Evolutionary conservation across 2,113 vertebrate genomes (phyloP), one percentile per base, ranked within the genome.

Genomic region (Muscicapa adusta): DNA sequence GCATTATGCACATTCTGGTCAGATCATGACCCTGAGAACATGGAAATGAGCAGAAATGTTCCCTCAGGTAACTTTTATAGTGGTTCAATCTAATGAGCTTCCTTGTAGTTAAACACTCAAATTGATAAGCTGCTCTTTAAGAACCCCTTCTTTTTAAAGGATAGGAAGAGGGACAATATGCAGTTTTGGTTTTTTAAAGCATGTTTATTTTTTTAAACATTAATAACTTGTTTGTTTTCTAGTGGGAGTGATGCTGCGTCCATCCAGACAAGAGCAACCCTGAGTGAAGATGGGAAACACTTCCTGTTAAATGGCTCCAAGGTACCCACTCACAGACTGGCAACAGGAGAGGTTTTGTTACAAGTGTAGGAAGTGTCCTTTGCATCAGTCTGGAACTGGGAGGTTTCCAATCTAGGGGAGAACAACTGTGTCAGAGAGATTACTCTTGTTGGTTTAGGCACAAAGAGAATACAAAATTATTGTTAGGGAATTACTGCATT

Each of bases 161-260:
- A 40, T 65, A 25, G 17, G n/a, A 60, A 56, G 45, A 79, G 38
- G 40, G 9, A 31, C 12, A 68, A 50, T 11, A 17, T 36, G 36
- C 14, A 45, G 9, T 5, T 63, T 65, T 31, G 26, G 1, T 6
- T 65, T 91, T 87, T 77, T 26, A 47, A 61, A 66, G 16, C 8
- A 1, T 12, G 7, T 63, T 73, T 81, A 9, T 56, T 47, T 72
- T 15, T 70, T 78, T 42, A 70, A 66, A 51, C 17, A 3, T 71
- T 34, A 31, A 31, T 47, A 45, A 61, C 15, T 80, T 53, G 11
- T 73, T 88, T 96, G 38, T 48, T 58, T 94, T 93, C 45, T 96
- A 99, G 99, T 92, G 99, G 99, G 47, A 99, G 99, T 29, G 99
- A 99, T 76, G 99, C 98, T 11, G 99, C 99, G 4, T 99, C 99